Evolutionary conservation across 53 echinoderm and acorn worm genomes (phyloP), one percentile per base, ranked within the genome.

Genomic region (Zoroaster sp.): DNA sequence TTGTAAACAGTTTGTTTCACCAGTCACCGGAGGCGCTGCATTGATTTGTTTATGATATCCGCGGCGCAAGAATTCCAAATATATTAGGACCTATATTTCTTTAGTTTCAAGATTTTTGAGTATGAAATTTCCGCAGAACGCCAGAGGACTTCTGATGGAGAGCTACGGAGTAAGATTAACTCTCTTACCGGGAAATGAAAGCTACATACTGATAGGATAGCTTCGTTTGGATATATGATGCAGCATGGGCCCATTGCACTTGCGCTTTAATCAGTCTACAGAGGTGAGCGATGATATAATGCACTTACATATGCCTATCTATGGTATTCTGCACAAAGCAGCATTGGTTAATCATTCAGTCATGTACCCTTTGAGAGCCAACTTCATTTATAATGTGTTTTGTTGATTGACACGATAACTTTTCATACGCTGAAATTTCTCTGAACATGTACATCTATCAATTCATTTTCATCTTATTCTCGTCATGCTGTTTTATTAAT

Each of bases 201-300:
- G 6, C 4, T 89, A 70, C 72, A 89, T 41, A 30, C 66, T 43
- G 66, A 89, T 18, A 83, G 92, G 11, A 66, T 92, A 31, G 80
- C 89, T 34, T 78, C 53, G 44, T 92, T 54, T 42, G 92, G 88
- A 8, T 92, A n/a, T n/a, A 92, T 17, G 92, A 92, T 44, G 92
- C 92, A 9, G 82, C 82, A 4, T 92, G 92, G 92, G 69, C 92
- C n/a, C 18, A 66, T 89, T 5, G 92, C 92, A 33, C 73, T 92
- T 21, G 80, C 80, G 12, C 80, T 92, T n/a, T 55, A 88, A 92
- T 35, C 25, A 72, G 72, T 80, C 92, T 9, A 75, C 91, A 12
- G 77, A 85, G 75, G 86, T 91, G 17, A 79, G 75, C 47, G 8
- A 10, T 47, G 49, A 14, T 47, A n/a, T n/a, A n/a, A n/a, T n/a